Evolutionary conservation across 1,140 invertebrate species (phyloP), one percentile per base, ranked within the genome.

Genomic region (Drosophila arizonae): DNA sequence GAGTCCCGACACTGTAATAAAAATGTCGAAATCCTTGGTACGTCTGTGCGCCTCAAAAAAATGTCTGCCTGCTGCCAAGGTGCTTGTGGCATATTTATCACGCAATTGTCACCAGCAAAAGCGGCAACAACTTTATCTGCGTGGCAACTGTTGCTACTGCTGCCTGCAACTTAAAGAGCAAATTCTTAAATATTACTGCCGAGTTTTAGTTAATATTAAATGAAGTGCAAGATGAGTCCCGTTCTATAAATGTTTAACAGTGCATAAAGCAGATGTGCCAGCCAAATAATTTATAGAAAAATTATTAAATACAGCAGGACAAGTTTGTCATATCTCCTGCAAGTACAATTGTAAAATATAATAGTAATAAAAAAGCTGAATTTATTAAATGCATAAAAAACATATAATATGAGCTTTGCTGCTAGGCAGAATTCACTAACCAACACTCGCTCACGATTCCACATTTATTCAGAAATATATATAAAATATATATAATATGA

Each of bases 31-130:
- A 78, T 76, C 58, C 73, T 78, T 58, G 57, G 28, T 17, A 70
- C 58, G 65, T 65, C 65, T 73, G 63, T 41, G 52, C 55, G 41
- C 72, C 39, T 50, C 13, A 50, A 36, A 60, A 67, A 60, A 54
- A 24, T 24, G 56, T 48, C 46, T 46, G 70, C 54, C 68, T 72
- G 50, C 68, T 72, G 50, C 45, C 75, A 76, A 71, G 76, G 72
- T 77, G 72, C 72, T 76, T 61, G 48, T 65, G 60, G 77, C 70
- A 77, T 74, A 73, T 74, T 79, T 79, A 73, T 77, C 77, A 77
- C 77, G 50, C 65, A 60, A 77, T 79, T 73, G 72, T 66, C 68
- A 58, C 33, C 68, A 60, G 46, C 48, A 39, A 46, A 48, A 48
- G 57, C 55, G 41, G 41, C 54, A 56, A 51, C 67, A 55, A 39